Evolutionary conservation across 30 jellyfish, hydroid and myxozoan genomes (phyloP).

Genomic region (Turritopsis rubra): DNA sequence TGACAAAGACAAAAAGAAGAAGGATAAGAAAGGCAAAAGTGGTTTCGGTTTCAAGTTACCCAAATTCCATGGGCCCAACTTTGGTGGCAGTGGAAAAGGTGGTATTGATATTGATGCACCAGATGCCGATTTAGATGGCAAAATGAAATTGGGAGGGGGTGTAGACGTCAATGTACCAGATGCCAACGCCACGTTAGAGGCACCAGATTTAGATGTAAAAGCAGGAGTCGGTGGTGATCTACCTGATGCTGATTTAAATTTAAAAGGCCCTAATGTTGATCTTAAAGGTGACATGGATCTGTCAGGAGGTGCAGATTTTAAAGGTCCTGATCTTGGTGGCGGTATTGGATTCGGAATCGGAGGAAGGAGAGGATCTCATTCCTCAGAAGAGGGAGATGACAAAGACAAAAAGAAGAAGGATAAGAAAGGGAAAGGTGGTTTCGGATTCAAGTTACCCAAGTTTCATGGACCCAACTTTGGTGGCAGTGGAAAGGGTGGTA

Average conservation of each 20-base stretch:
- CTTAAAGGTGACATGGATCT: not conserved
- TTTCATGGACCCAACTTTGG: not conserved
- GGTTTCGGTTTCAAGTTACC: conserved; percentile 32
- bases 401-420: not conserved
- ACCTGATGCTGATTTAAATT: conserved; percentile 23
- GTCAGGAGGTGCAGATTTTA: not conserved
- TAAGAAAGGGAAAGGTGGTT: conserved; percentile 14
- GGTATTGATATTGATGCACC: no score
- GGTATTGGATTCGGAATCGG: not conserved
- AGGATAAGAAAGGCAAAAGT: conserved; percentile 16
- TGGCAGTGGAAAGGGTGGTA: no score
- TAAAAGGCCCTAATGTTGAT: not conserved
- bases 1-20: not conserved
- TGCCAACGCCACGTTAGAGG: not conserved
- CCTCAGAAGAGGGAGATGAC: conserved; percentile 19
- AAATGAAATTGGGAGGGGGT: not conserved
- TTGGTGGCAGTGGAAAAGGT: conserved; percentile 20
- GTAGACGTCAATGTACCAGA: no score
- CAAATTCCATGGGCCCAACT: not conserved
- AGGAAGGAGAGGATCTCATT: conserved; percentile 3
- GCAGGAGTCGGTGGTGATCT: conserved; percentile 10
- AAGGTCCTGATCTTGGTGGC: not conserved
- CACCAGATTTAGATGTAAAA: conserved; percentile 25
- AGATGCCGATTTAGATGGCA: no score
- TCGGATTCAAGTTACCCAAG: conserved; percentile 29